Conservation (phyloP, 2,888 invertebrate genomes). For the Nebria salina region DNA sequence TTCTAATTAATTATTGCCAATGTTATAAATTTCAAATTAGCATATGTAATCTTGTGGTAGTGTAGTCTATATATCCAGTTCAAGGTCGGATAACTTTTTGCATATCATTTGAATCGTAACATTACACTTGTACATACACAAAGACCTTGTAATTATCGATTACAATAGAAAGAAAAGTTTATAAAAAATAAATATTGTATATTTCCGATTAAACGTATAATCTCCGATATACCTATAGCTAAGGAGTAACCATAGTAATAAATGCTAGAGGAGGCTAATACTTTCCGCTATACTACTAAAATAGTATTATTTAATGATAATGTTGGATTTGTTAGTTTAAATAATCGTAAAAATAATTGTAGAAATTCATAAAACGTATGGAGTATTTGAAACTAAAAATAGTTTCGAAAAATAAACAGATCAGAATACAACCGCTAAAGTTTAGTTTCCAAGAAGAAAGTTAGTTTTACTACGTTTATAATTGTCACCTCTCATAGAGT, state of each 20-base stretch:
- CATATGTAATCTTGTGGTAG: constrained; percentile 22
- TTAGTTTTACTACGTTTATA: not conserved
- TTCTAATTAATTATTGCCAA: constrained; percentile 37
- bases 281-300: not conserved
- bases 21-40: constrained; percentile 26
- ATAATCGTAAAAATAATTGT: too few species aligned
- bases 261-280: not conserved
- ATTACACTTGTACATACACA: not conserved
- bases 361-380: not conserved
- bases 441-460: not conserved
- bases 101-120: constrained; percentile 23
- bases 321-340: too few species aligned
- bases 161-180: not conserved
- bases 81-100: constrained; percentile 24
- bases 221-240: too few species aligned
- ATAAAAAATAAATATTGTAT: not conserved
- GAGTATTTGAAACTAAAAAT: not conserved
- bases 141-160: not conserved
- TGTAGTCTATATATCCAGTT: constrained; percentile 15
- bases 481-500: constrained; percentile 7
- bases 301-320: too few species aligned
- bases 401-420: not conserved
- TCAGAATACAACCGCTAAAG: not conserved
- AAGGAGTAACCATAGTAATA: too few species aligned
- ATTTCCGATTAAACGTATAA: not conserved